Conservation (phyloP, 2,113 vertebrate genomes). For the Myrmecobius fasciatus region DNA sequence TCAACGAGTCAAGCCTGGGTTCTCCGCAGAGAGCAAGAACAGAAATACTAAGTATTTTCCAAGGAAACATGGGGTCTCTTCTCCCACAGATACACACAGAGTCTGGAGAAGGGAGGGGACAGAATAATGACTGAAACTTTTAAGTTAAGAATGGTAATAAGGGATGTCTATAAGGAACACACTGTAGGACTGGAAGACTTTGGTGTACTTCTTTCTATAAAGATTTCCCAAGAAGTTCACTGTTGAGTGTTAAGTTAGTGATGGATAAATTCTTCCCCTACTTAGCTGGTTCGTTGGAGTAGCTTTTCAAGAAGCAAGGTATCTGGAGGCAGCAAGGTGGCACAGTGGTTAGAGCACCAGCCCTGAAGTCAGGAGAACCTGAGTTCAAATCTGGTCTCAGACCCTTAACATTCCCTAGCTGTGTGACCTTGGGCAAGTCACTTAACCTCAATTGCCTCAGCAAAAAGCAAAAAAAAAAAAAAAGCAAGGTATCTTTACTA, state of each 20-base stretch:
- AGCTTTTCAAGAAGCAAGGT: not conserved
- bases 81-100: not conserved
- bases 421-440: no score
- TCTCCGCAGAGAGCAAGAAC: not conserved
- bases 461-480: not conserved
- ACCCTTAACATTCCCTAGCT: no score
- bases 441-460: no score
- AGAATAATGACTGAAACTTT: not conserved
- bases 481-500: not conserved
- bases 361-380: no score
- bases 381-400: no score
- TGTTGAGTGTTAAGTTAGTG: not conserved
- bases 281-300: not conserved
- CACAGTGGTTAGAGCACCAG: no score
- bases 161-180: not conserved
- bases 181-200: not conserved
- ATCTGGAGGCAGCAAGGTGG: no score
- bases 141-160: not conserved
- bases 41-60: not conserved
- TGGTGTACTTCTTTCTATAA: not conserved
- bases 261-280: not conserved
- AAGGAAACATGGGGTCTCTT: not conserved
- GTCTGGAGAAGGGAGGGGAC: not conserved
- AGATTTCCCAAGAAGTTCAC: not conserved
- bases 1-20: not conserved